These are phyloP conservation scores for Steinernema feltiae DNA, from an alignment of 1,140 invertebrate genomes.

Conservation along the genomic window DNA sequence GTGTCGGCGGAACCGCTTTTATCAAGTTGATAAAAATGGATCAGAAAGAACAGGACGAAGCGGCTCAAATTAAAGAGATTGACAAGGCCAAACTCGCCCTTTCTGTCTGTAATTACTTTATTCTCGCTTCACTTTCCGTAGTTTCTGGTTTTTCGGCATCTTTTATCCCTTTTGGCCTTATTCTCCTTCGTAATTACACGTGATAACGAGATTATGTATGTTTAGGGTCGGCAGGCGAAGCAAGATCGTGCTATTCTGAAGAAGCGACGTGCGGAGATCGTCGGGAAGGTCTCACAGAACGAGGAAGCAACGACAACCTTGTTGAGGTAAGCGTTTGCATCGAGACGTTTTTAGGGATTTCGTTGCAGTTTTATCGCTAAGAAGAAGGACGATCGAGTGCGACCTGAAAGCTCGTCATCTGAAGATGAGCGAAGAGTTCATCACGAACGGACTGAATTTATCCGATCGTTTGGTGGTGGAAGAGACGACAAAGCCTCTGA, in stretches of 20 bases:
- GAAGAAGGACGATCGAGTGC: constrained; percentile 29
- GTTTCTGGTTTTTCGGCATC: no score
- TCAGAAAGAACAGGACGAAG: constrained; percentile 42
- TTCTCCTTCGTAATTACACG: no score
- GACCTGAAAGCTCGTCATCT: constrained; percentile 32
- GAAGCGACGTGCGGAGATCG: constrained; percentile 39
- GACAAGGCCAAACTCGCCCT: constrained; percentile 51
- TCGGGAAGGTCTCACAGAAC: constrained; percentile 40
- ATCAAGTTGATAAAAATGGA: constrained; percentile 43
- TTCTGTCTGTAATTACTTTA: constrained; percentile 45
- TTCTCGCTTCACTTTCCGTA: neutral
- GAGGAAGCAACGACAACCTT: constrained; percentile 53
- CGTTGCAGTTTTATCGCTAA: constrained; percentile 16
- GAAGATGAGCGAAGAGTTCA: constrained; percentile 33
- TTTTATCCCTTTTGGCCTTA: no score
- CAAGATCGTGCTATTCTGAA: constrained; percentile 46
- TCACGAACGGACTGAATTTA: constrained; percentile 47
- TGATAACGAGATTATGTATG: constrained; percentile 19
- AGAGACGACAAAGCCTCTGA: neutral
- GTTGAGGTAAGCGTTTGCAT: constrained; percentile 38
- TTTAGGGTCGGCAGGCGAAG: constrained; percentile 55
- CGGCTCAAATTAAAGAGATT: constrained; percentile 48
- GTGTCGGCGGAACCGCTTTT: constrained; percentile 36
- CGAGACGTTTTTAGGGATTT: neutral
- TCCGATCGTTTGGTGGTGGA: constrained; percentile 48